Evolutionary conservation across 2,888 invertebrate species (phyloP), one percentile per base, ranked within the genome.

Genomic region (Drosophila cognata): DNA sequence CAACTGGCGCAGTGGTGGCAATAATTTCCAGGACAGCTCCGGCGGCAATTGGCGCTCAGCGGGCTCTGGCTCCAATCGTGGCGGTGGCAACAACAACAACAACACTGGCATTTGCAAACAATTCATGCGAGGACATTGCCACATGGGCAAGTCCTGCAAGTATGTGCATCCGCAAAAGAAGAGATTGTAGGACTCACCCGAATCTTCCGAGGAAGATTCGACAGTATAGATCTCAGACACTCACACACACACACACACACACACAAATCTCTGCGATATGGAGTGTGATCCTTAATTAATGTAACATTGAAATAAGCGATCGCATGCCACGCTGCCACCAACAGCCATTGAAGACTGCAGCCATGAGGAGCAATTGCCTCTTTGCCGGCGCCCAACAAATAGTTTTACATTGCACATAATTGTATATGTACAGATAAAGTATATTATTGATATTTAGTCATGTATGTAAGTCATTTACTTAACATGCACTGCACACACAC

Each of bases 121-220:
- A 92, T 96, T 96, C 89, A 96, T 96, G 91, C 95, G 96, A 84
- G 97, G 97, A 1, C 96, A 95, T 73, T 98, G 98, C 93, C 94
- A 97, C 59, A 95, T 96, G 91, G 97, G 97, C 64, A 96, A 96
- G 84, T 96, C 96, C 82, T 98, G 98, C 93, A 95, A 96, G 62
- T 98, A 96, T 92, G 94, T 97, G 81, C 98, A 98, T 94, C 97
- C 97, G 4, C 91, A 92, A 66, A 91, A 91, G 57, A 92, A 92
- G 72, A 83, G 91, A 53, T 84, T 92, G 84, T 92, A 93, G 91
- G 88, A 91, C 46, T 82, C 65, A 59, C 65, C 74, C 59, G 79
- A 89, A 83, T 88, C 90, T 85, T 89, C 87, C 46, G 53, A 69
- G 79, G 91, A 87, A 83, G 91, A 90, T 82, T 89, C 85, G 75